phyloP scores from a whole-genome alignment of 2,797 vertebrate genomes.

The Alcedo quadribrachys region DNA sequence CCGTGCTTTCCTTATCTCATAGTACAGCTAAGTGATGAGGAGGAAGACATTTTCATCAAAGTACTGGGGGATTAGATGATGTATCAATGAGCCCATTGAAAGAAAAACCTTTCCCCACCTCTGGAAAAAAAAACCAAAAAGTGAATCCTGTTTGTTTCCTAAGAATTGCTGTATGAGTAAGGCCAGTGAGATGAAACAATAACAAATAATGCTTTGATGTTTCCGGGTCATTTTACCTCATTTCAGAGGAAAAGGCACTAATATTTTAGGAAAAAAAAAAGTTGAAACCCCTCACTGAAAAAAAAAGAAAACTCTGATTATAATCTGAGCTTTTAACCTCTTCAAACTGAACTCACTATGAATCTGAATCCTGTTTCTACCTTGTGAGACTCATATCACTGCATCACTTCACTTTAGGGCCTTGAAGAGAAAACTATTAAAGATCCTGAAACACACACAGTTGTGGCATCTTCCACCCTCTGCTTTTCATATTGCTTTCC shows the following conservation, averaged over 20 bases:
- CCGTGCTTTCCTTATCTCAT: slow-evolving; percentile 9
- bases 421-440: background rate
- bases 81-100: slow-evolving; percentile 11
- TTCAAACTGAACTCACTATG: background rate
- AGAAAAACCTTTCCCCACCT: background rate
- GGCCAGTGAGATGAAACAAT: background rate
- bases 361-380: background rate
- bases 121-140: background rate
- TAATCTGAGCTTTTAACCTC: background rate
- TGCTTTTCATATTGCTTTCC: slow-evolving; percentile 28
- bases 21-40: slow-evolving; percentile 19
- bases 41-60: slow-evolving; percentile 3
- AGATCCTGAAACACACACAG: background rate
- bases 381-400: background rate
- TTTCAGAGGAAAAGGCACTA: background rate
- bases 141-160: background rate
- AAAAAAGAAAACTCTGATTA: background rate
- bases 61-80: background rate
- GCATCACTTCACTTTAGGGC: background rate
- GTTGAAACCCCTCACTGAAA: background rate
- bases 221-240: background rate
- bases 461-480: background rate
- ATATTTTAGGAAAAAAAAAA: background rate
- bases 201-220: background rate
- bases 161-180: background rate